Evolutionary conservation across 1,140 invertebrate species (phyloP).

Genomic region (Drosophila parvula): DNA sequence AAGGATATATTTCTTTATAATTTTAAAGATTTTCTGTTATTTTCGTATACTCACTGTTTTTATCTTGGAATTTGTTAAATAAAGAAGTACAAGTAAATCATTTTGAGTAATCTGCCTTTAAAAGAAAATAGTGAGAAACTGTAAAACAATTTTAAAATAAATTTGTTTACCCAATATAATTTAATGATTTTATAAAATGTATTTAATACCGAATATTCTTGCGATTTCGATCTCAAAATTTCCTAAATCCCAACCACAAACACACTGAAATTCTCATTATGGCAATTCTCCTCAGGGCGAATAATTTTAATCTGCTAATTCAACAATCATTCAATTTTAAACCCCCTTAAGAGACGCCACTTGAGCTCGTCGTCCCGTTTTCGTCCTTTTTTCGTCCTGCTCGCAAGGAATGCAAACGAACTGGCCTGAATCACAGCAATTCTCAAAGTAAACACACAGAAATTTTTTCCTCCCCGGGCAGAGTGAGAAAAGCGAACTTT

Average conservation of each 20-base stretch:
- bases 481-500: constrained; percentile 62
- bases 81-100: too few relatives aligned
- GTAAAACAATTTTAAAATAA: too few relatives aligned
- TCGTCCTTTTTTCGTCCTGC: constrained; percentile 27
- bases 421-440: constrained; percentile 75
- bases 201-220: too few relatives aligned
- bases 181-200: too few relatives aligned
- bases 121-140: too few relatives aligned
- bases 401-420: constrained; percentile 45
- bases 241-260: constrained; percentile 15
- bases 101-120: too few relatives aligned
- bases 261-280: constrained; percentile 23
- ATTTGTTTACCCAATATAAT: too few relatives aligned
- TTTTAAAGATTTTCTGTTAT: not conserved
- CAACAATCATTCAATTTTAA: constrained; percentile 73
- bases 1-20: not conserved
- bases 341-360: constrained; percentile 61
- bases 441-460: constrained; percentile 74
- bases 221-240: not conserved
- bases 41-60: constrained; percentile 6
- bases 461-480: constrained; percentile 37
- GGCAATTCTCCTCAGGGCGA: constrained; percentile 13
- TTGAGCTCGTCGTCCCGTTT: constrained; percentile 37
- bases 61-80: too few relatives aligned
- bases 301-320: constrained; percentile 76